phyloP scores from a whole-genome alignment of 2,113 vertebrate genomes.

The Cacatua alba region DNA sequence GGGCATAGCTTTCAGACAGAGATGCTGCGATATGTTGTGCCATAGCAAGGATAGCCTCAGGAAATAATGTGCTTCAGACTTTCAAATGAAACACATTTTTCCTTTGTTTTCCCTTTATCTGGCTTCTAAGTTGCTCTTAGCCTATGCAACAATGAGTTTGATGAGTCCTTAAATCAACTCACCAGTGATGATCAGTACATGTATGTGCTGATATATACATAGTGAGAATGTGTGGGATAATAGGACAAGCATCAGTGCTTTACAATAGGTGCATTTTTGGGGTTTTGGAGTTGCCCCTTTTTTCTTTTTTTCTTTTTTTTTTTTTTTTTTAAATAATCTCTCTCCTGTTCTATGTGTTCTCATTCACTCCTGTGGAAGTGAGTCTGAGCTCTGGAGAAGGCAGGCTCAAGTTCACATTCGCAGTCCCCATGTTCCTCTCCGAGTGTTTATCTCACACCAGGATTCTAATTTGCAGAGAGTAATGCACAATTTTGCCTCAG shows the following conservation, averaged over 20 bases:
- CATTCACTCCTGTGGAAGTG: neutral
- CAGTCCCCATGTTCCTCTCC: accelerated
- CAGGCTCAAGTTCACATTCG: neutral
- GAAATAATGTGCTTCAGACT: neutral
- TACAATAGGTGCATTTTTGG: neutral
- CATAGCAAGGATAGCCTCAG: neutral
- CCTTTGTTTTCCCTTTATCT: neutral
- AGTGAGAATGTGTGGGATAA: neutral
- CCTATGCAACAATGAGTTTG: neutral
- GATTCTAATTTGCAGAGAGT: neutral
- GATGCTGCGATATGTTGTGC: neutral
- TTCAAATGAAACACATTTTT: neutral
- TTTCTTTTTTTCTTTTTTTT: accelerated
- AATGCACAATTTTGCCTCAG: neutral
- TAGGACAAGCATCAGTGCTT: neutral
- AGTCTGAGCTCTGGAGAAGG: neutral
- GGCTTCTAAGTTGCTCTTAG: neutral
- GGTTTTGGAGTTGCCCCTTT: accelerated
- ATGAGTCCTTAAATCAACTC: neutral
- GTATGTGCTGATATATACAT: neutral
- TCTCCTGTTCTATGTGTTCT: neutral
- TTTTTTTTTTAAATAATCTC: neutral
- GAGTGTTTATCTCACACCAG: neutral
- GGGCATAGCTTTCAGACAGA: neutral
- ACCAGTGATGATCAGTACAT: neutral